Percentiles rank a stretch among this genome's conserved stretches.
Conservation (phyloP, 1,140 invertebrate genomes). For the Pomacea maculata region DNA sequence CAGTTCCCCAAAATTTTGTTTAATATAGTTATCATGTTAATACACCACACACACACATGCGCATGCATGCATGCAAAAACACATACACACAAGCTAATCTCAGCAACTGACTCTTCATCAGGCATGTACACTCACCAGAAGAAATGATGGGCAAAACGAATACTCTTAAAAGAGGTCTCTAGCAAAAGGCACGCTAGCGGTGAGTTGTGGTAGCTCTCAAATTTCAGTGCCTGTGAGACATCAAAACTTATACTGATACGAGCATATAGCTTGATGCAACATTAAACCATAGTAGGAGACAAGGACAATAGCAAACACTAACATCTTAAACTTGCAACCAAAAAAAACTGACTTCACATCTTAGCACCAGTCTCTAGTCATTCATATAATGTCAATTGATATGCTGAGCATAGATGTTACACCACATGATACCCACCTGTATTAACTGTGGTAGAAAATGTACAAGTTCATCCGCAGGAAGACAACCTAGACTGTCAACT, state of each 20-base stretch:
- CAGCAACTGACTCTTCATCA: too few species aligned
- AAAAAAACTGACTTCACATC: not conserved
- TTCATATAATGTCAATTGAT: too few species aligned
- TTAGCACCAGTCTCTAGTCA: too few species aligned
- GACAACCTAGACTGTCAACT: conserved; percentile 80
- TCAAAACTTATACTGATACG: not conserved
- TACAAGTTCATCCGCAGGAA: conserved; percentile 87
- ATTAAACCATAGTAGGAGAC: not conserved
- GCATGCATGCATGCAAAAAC: conserved; percentile 6
- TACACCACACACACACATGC: conserved; percentile 4
- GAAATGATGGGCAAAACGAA: conserved; percentile 90
- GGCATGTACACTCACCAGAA: conserved; percentile 77
- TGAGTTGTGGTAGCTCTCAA: conserved; percentile 92
- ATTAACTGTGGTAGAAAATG: conserved; percentile 93
- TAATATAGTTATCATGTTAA: not conserved
- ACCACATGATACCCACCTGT: conserved; percentile 68
- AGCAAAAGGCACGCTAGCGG: conserved; percentile 84
- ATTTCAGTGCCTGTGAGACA: conserved; percentile 77
- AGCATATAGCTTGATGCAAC: not conserved
- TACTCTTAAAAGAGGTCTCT: conserved; percentile 83
- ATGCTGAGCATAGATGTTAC: not conserved
- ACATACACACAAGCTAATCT: not conserved
- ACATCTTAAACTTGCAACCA: too few species aligned
- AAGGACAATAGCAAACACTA: too few species aligned
- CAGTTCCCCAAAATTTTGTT: too few species aligned